phyloP scores from a whole-genome alignment of 2,113 vertebrate genomes.

The Laterallus jamaicensis region DNA sequence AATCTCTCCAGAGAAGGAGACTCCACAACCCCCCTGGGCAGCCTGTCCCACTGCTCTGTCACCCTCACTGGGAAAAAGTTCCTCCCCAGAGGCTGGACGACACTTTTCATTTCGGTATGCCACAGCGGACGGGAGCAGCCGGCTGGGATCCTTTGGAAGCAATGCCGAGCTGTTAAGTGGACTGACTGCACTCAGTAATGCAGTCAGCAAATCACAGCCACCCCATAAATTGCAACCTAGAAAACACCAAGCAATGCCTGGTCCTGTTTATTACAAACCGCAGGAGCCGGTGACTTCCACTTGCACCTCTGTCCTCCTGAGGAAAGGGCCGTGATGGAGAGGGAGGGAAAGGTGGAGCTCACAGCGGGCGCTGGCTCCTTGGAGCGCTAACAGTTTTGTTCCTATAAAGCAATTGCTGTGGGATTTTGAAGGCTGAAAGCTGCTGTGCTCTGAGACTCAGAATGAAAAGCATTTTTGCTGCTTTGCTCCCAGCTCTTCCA shows the following conservation, averaged over 20 bases:
- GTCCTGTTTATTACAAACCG: background rate
- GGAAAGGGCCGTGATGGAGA: background rate
- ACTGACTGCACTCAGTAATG: background rate
- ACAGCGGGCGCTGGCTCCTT: fast-evolving
- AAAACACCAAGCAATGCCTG: background rate
- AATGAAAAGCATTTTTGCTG: background rate
- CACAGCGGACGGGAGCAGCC: background rate
- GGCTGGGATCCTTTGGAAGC: conserved; percentile 41
- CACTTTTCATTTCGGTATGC: background rate
- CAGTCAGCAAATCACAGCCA: background rate
- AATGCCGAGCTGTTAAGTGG: conserved; percentile 3
- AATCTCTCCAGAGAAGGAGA: too few relatives aligned
- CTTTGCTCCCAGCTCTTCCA: background rate
- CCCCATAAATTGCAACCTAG: conserved; percentile 1
- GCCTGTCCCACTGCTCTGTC: too few relatives aligned
- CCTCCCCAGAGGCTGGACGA: background rate
- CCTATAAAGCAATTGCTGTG: background rate
- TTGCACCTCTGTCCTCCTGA: background rate
- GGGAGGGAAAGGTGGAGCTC: background rate
- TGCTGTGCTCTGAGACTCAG: background rate
- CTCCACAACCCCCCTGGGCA: too few relatives aligned
- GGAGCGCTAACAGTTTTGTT: background rate
- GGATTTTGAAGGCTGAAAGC: background rate
- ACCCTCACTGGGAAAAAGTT: too few relatives aligned
- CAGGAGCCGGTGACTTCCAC: background rate